phyloP scores from a whole-genome alignment of 2,888 invertebrate species.

The Eupithecia subumbrata region DNA sequence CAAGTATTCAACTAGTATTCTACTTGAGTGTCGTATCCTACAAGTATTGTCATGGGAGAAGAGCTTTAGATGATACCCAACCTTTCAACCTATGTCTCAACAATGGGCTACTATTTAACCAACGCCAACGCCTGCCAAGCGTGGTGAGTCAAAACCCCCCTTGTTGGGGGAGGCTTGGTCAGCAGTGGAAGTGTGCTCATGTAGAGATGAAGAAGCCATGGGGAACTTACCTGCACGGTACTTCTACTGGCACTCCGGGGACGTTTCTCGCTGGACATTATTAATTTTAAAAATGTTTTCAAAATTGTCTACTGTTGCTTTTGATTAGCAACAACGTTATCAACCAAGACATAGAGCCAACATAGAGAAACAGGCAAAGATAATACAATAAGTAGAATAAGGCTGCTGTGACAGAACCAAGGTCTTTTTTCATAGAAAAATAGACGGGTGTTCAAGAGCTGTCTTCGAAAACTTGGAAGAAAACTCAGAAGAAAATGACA shows the following conservation, averaged over 20 bases:
- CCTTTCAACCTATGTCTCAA: no score
- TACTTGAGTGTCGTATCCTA: no score
- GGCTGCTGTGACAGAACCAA: neutral
- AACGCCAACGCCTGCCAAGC: no score
- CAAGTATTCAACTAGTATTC: no score
- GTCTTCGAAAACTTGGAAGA: neutral
- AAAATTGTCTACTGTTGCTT: neutral
- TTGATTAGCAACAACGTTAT: neutral
- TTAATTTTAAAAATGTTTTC: neutral
- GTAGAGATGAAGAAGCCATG: neutral
- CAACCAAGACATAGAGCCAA: neutral
- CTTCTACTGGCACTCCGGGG: slow-evolving; percentile 56
- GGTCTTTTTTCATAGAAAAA: neutral
- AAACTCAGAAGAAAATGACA: neutral
- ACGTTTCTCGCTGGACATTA: slow-evolving; percentile 54
- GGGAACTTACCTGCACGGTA: slow-evolving; percentile 60
- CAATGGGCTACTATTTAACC: no score
- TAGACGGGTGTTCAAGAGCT: neutral
- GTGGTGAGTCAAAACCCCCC: no score
- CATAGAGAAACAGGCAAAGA: neutral
- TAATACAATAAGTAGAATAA: no score
- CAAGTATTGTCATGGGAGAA: no score
- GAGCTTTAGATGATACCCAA: no score
- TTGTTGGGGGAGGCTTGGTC: no score
- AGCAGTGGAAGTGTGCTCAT: neutral